A percentile compares a stretch with the other conserved stretches of the same genome.
These are phyloP conservation scores for Polylopha cassiicola DNA, from an alignment of 2,888 invertebrate species.

Conservation along the genomic window DNA sequence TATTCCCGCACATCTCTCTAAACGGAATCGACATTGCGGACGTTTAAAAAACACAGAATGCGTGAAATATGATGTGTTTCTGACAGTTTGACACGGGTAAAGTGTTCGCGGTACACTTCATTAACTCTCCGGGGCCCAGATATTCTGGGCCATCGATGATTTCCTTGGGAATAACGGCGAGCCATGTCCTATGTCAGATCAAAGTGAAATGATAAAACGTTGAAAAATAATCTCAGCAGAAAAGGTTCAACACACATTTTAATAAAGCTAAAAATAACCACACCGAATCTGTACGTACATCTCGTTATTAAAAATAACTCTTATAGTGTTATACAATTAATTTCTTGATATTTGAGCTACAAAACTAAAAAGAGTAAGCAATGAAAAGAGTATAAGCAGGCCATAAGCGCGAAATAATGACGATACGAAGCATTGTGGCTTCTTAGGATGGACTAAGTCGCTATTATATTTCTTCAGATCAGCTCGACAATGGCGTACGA, in stretches of 20 bases:
- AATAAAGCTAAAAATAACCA: too few relatives aligned
- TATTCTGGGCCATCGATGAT: constrained; percentile 36
- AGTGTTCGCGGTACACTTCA: constrained; percentile 64
- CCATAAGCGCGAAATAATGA: constrained; percentile 63
- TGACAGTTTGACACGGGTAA: constrained; percentile 72
- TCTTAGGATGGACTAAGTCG: constrained; percentile 65
- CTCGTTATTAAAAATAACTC: too few relatives aligned
- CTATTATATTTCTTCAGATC: constrained; percentile 67
- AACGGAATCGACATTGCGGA: constrained; percentile 53
- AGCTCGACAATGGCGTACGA: constrained; percentile 60
- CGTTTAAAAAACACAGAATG: constrained; percentile 51
- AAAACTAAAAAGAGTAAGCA: constrained; percentile 32
- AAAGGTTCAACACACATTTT: too few relatives aligned
- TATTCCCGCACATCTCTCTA: constrained; percentile 42
- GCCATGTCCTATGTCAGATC: constrained; percentile 31
- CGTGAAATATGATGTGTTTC: constrained; percentile 65
- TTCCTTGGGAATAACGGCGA: constrained; percentile 32
- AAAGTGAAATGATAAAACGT: constrained; percentile 29
- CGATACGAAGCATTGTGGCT: constrained; percentile 63
- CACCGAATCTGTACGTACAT: too few relatives aligned
- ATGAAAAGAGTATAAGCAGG: constrained; percentile 43
- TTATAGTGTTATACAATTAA: constrained; percentile 13
- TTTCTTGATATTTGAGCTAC: constrained; percentile 40
- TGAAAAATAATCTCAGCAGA: too few relatives aligned
- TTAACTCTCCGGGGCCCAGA: constrained; percentile 54